Evolutionary conservation across 2,797 vertebrate species (phyloP).

Genomic region (Micrastur ruficollis): DNA sequence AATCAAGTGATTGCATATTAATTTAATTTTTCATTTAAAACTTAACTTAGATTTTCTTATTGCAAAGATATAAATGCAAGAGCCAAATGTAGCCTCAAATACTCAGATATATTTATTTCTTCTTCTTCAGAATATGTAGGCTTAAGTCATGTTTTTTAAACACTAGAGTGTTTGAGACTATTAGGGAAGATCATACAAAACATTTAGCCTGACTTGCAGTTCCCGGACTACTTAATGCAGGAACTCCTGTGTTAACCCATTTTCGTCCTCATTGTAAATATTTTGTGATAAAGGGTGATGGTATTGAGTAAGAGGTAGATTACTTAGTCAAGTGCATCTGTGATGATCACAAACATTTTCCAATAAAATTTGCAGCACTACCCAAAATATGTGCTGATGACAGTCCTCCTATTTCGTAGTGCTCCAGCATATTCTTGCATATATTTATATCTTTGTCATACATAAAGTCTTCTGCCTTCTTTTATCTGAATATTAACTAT

Average conservation of each 20-base stretch:
- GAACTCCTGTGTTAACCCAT: neutral
- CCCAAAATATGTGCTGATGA: neutral
- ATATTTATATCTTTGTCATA: neutral
- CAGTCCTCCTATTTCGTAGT: neutral
- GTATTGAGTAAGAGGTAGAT: neutral
- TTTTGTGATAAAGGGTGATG: neutral
- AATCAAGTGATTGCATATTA: neutral
- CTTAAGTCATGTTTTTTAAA: neutral
- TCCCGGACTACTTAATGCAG: neutral
- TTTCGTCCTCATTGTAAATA: neutral
- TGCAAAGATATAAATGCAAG: neutral
- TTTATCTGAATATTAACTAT: neutral
- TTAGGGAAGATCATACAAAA: neutral
- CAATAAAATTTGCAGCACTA: neutral
- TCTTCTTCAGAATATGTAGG: neutral
- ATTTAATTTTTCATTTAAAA: neutral
- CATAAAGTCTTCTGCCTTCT: neutral
- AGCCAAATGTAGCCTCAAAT: neutral
- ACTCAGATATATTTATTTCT: neutral
- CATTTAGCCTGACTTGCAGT: neutral
- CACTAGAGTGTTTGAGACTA: neutral
- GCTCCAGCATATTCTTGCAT: neutral
- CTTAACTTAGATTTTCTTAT: neutral
- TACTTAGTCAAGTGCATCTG: neutral
- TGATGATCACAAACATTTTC: neutral